Conservation (phyloP, 2,888 invertebrate species). For the Mesorhabditis sp. region DNA sequence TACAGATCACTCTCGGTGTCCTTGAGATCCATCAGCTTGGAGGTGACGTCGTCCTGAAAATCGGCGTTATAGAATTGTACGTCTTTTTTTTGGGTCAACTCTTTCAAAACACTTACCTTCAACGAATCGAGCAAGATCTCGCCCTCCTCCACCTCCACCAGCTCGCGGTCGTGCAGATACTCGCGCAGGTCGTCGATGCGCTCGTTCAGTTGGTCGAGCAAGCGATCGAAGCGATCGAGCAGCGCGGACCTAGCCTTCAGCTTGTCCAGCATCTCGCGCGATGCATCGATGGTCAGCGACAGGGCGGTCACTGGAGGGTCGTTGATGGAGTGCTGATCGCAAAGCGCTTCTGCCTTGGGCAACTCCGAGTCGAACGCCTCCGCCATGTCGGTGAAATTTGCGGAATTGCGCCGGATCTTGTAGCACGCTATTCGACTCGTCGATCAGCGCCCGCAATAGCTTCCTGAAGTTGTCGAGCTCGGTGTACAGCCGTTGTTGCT, state of each 20-base stretch:
- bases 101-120: constrained; percentile 4
- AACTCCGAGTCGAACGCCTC: constrained; percentile 22
- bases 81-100: not conserved
- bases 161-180: constrained; percentile 7
- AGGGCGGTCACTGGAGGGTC: constrained; percentile 24
- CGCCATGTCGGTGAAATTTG: constrained; percentile 24
- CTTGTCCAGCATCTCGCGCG: constrained; percentile 21
- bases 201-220: not conserved
- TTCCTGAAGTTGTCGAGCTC: constrained; percentile 20
- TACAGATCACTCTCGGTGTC: constrained; percentile 21
- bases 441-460: constrained; percentile 26
- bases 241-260: constrained; percentile 28
- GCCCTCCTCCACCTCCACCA: constrained; percentile 3
- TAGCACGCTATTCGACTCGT: constrained; percentile 26
- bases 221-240: constrained; percentile 30
- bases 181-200: not conserved
- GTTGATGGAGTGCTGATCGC: constrained; percentile 15
- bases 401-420: constrained; percentile 31
- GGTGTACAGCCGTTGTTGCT: constrained; percentile 16
- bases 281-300: constrained; percentile 19
- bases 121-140: not conserved
- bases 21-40: constrained; percentile 11
- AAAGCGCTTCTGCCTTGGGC: not conserved
- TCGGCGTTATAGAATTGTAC: not conserved
- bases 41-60: constrained; percentile 8